Evolutionary conservation across 1,140 invertebrate species (phyloP), one percentile per base, ranked within the genome.

Genomic region (Drosophila arizonae): DNA sequence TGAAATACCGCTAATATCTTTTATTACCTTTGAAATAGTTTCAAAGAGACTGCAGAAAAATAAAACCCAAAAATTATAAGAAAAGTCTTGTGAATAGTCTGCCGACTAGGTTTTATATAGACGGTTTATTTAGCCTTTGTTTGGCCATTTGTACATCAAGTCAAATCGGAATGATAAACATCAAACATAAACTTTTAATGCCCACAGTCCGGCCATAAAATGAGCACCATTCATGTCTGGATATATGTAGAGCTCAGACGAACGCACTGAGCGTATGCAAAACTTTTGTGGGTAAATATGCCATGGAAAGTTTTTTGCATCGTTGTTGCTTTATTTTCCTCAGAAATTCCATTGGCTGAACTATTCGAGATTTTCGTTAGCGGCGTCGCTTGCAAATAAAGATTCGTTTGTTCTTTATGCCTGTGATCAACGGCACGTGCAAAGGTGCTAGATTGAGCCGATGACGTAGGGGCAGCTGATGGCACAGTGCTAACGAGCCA

Each of bases 291-390:
- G 68, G 46, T 51, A 39, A 54, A 54, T 71, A 71, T 65, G 75
- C 75, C 60, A 66, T 77, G 79, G 76, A 81, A 85, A 73, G 61
- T 79, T 79, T 71, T 79, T 77, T 51, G 63, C 69, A 2, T 15
- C 26, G 13, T 9, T 60, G 60, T 55, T 39, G 43, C 21, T 51
- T 67, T 67, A 4, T 39, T 66, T 61, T 36, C 15, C 36, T 41
- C 51, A 54, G 26, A 30, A 54, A 45, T 73, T 30, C 2, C 50
- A 33, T 58, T 52, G 41, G 15, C 15, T n/a, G 24, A 55, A 30
- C 60, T 60, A 55, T 46, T 45, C 5, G 45, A 30, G 10, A 41
- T 60, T 60, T 60, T 64, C 21, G 68, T 58, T 46, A 28, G 70
- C 56, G 21, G 30, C 61, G 68, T 67, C 61, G 63, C 63, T 63